Conservation (phyloP, 1,140 invertebrate species). For the Drosophila quadrilineata region DNA sequence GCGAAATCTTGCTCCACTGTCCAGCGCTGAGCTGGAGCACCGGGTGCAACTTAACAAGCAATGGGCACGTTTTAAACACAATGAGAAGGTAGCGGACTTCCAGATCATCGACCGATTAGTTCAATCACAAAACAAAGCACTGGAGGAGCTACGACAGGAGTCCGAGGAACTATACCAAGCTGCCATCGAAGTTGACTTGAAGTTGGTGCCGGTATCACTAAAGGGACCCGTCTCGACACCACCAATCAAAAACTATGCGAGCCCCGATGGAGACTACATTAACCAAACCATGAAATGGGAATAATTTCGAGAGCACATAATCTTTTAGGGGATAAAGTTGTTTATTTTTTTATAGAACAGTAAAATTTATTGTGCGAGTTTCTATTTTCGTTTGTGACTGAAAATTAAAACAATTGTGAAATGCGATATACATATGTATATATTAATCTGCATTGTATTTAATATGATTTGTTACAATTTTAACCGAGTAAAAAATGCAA, state of each 20-base stretch:
- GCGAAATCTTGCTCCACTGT: slow-evolving; percentile 81
- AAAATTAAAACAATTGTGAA: background rate
- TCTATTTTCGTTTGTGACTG: too few species aligned
- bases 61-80: slow-evolving; percentile 87
- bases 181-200: slow-evolving; percentile 89
- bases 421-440: too few species aligned
- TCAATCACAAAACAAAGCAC: slow-evolving; percentile 87
- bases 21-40: slow-evolving; percentile 82
- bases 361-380: background rate
- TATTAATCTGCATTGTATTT: slow-evolving; percentile 28
- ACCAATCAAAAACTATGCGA: slow-evolving; percentile 88
- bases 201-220: slow-evolving; percentile 85
- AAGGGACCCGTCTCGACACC: slow-evolving; percentile 90
- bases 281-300: slow-evolving; percentile 91
- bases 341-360: slow-evolving; percentile 34
- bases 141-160: slow-evolving; percentile 88
- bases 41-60: slow-evolving; percentile 85
- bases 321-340: slow-evolving; percentile 26
- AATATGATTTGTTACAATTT: slow-evolving; percentile 60
- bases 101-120: slow-evolving; percentile 86
- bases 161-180: slow-evolving; percentile 92
- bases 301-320: slow-evolving; percentile 30
- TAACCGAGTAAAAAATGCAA: slow-evolving; percentile 38
- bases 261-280: slow-evolving; percentile 92
- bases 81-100: slow-evolving; percentile 85